A percentile compares a stretch with the other conserved stretches of the same genome.
These are phyloP conservation scores for Ametastegia equiseti DNA, from an alignment of 2,888 invertebrate species.

Conservation along the genomic window DNA sequence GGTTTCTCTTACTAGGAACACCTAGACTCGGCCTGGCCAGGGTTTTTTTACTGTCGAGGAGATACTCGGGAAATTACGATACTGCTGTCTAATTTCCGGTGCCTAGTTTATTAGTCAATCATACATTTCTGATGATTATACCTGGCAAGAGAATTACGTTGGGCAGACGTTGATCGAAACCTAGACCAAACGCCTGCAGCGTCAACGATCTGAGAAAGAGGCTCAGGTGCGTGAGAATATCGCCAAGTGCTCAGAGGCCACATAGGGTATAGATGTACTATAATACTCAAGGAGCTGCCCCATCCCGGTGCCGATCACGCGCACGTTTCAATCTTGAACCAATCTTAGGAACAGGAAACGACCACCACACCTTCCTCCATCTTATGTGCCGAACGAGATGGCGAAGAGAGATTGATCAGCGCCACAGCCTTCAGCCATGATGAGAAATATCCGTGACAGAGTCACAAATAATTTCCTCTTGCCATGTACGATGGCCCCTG, in stretches of 20 bases:
- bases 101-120: not conserved
- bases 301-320: slow-evolving; percentile 30
- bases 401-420: slow-evolving; percentile 30
- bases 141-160: not conserved
- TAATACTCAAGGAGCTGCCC: slow-evolving; percentile 5
- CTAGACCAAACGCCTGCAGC: not conserved
- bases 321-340: slow-evolving; percentile 37
- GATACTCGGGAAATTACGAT: no score
- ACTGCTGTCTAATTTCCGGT: not conserved
- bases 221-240: slow-evolving; percentile 27
- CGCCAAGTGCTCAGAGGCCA: slow-evolving; percentile 8
- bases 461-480: slow-evolving; percentile 22
- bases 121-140: not conserved
- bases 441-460: slow-evolving; percentile 22
- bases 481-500: not conserved
- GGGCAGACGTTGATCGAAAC: not conserved
- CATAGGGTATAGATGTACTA: slow-evolving; percentile 4
- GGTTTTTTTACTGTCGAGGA: no score
- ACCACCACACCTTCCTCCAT: slow-evolving; percentile 29
- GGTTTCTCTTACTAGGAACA: no score
- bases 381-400: slow-evolving; percentile 9
- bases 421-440: not conserved
- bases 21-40: no score
- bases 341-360: slow-evolving; percentile 32
- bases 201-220: not conserved